Evolutionary conservation across 2,797 vertebrate species (phyloP).

Genomic region (Lycodopsis pacificus): DNA sequence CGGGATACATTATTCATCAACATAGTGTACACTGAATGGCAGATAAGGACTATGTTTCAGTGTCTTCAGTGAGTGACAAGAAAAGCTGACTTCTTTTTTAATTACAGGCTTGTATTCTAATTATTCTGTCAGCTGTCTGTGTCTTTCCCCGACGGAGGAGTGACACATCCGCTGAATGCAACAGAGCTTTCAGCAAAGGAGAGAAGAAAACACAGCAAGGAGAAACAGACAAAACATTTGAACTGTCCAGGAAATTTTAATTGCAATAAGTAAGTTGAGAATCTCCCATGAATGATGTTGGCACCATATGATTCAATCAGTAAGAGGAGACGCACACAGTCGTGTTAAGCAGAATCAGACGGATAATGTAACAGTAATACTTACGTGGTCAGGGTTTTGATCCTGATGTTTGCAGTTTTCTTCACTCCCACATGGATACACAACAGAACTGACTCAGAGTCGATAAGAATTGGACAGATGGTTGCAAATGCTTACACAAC

Average conservation of each 20-base stretch:
- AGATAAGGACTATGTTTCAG: constrained; percentile 35
- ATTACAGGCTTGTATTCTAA: constrained; percentile 53
- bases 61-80: constrained; percentile 33
- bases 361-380: neutral
- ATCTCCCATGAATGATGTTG: neutral
- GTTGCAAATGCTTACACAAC: constrained; percentile 47
- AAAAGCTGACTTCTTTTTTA: constrained; percentile 31
- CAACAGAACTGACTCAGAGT: constrained; percentile 30
- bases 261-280: neutral
- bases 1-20: constrained; percentile 34
- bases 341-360: neutral
- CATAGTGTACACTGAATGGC: constrained; percentile 30
- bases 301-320: neutral
- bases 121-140: constrained; percentile 39
- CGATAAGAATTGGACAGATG: constrained; percentile 38
- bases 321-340: neutral
- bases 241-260: neutral
- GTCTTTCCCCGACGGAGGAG: neutral
- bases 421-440: constrained; percentile 7
- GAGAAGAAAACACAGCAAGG: neutral
- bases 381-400: too few relatives aligned
- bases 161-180: neutral
- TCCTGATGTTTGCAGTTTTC: constrained; percentile 20
- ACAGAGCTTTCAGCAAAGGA: neutral
- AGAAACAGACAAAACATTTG: neutral